Conservation (phyloP, 2,797 vertebrate species). For the Acrocephalus scirpaceus region DNA sequence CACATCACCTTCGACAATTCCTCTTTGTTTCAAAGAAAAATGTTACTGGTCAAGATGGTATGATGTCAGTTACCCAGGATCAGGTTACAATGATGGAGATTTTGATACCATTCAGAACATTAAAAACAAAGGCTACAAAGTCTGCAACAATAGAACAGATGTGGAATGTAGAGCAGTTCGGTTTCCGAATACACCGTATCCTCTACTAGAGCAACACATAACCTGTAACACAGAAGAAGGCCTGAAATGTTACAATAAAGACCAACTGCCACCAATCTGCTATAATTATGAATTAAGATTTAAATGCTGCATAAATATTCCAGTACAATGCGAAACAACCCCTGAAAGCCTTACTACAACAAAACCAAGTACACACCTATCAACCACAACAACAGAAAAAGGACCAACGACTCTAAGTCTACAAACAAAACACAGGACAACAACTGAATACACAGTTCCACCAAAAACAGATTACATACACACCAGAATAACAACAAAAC, state of each 20-base stretch:
- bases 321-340: accelerated
- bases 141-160: conserved; percentile 27
- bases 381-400: accelerated
- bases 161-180: conserved; percentile 74
- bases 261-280: conserved; percentile 75
- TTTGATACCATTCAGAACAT: conserved; percentile 75
- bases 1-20: accelerated
- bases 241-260: conserved; percentile 68
- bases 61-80: conserved; percentile 61
- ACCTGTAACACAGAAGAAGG: conserved; percentile 61
- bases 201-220: conserved; percentile 56
- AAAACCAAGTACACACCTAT: accelerated
- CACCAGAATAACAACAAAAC: accelerated
- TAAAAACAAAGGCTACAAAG: conserved; percentile 7
- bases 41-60: conserved; percentile 77
- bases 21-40: conserved; percentile 9
- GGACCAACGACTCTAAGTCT: accelerated
- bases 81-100: conserved; percentile 64
- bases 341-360: accelerated
- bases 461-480: neutral
- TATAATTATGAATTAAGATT: conserved; percentile 74
- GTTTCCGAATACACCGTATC: conserved; percentile 58
- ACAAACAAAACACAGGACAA: neutral
- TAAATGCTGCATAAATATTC: conserved; percentile 56
- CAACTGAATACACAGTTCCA: accelerated